Conservation (phyloP, 2,888 invertebrate species). For the Cheiracanthium punctorium region DNA sequence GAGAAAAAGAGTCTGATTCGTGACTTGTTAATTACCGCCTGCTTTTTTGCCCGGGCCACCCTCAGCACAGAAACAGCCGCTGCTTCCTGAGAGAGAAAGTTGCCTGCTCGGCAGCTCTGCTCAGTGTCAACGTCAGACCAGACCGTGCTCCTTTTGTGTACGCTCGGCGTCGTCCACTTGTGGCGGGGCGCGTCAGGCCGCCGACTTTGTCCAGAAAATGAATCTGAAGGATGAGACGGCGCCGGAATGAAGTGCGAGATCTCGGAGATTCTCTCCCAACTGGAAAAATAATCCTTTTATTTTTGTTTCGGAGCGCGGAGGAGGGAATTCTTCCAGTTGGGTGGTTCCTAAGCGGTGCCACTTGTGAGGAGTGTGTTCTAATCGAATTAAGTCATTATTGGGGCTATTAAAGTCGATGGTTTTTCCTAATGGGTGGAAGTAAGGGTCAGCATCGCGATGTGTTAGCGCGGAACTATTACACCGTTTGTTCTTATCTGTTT, state of each 20-base stretch:
- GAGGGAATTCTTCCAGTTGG: not conserved
- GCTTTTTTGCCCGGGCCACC: too few species aligned
- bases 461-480: too few species aligned
- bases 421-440: too few species aligned
- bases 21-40: not conserved
- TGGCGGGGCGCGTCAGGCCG: not conserved
- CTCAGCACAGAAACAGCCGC: too few species aligned
- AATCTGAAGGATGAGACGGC: constrained; percentile 6
- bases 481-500: too few species aligned
- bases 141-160: too few species aligned
- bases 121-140: not conserved
- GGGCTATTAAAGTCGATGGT: too few species aligned
- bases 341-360: not conserved
- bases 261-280: too few species aligned
- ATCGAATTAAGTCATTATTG: too few species aligned
- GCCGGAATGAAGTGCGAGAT: not conserved
- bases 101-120: not conserved
- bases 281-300: not conserved
- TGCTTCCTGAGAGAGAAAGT: too few species aligned
- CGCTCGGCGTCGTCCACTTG: not conserved
- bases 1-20: not conserved
- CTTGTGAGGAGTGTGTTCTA: too few species aligned
- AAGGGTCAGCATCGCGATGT: too few species aligned
- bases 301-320: not conserved
- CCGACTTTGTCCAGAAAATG: not conserved